Evolutionary conservation across 2,113 vertebrate species (phyloP), one percentile per base, ranked within the genome.

Genomic region (Sarotherodon lohbergeri): DNA sequence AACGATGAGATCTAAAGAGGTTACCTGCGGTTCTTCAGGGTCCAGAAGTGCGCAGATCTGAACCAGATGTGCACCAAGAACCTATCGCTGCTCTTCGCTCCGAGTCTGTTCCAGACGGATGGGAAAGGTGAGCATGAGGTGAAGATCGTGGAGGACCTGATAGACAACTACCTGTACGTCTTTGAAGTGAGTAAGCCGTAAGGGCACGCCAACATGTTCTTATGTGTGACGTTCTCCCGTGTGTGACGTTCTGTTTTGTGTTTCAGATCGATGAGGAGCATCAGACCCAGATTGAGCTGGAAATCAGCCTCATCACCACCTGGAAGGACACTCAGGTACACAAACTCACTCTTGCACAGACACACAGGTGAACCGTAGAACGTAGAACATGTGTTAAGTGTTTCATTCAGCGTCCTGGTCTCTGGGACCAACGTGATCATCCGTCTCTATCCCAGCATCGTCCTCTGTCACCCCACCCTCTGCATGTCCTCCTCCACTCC

Each of bases 11-110:
- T 34, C 29, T 61, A 61, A 68, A 39, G 63, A 39, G 39, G 39
- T 24, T 43, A 43, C 39, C 10, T 50, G 36, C 4, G 46, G 14
- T 73, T 9, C 10, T 6, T 17, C 93, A 99, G 99, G 81, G 98
- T 99, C 50, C 99, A 99, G 96, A 99, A 99, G 86, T 99, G 98
- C 88, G 98, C 98, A 0, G 96, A 97, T 87, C 96, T 99, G 81
- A 99, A 99, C 95, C 99, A 99, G 93, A 99, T 99, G 99, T 98
- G 96, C 95, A 99, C 99, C 5, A 97, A 98, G 96, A 99, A 99
- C 95, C 95, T 99, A 87, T 97, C 98, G 0, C 95, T 99, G 92
- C 96, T 99, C 34, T 99, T 99, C 0, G 98, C 98, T 0, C 99
- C 99, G 71, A 99, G 98, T n/a, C 97, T 99, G 34, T 99, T 99